Conservation (phyloP, 2,888 invertebrate species). For the Cephus pygmeus region DNA sequence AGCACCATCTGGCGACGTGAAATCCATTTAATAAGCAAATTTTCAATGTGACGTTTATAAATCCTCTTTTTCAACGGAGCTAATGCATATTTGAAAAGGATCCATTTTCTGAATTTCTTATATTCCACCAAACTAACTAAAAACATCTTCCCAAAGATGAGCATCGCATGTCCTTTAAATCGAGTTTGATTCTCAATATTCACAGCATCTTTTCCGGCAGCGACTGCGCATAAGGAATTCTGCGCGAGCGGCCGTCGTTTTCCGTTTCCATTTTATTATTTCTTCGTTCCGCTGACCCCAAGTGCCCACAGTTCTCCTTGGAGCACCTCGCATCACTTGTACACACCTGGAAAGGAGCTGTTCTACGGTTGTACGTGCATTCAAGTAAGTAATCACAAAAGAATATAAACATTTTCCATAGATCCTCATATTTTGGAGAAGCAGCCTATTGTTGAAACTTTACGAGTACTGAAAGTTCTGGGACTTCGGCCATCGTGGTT, state of each 20-base stretch:
- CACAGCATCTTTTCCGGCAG: background rate
- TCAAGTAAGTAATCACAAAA: slow-evolving; percentile 49
- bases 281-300: slow-evolving; percentile 52
- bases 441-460: background rate
- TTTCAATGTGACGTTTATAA: background rate
- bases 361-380: slow-evolving; percentile 58
- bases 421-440: background rate
- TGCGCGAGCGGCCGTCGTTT: slow-evolving; percentile 1
- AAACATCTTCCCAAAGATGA: background rate
- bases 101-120: background rate
- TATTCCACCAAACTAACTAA: background rate
- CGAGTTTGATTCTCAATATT: background rate
- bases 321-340: slow-evolving; percentile 46
- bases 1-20: background rate
- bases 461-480: background rate
- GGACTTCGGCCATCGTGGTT: slow-evolving; percentile 54
- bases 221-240: background rate
- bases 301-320: slow-evolving; percentile 52
- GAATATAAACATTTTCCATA: background rate
- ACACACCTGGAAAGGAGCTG: slow-evolving; percentile 51
- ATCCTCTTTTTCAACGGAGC: background rate
- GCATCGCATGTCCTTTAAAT: background rate
- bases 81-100: background rate
- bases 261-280: slow-evolving; percentile 33
- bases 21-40: background rate